Conservation (phyloP, 2,888 invertebrate genomes). For the Willowsia nigromaculata region DNA sequence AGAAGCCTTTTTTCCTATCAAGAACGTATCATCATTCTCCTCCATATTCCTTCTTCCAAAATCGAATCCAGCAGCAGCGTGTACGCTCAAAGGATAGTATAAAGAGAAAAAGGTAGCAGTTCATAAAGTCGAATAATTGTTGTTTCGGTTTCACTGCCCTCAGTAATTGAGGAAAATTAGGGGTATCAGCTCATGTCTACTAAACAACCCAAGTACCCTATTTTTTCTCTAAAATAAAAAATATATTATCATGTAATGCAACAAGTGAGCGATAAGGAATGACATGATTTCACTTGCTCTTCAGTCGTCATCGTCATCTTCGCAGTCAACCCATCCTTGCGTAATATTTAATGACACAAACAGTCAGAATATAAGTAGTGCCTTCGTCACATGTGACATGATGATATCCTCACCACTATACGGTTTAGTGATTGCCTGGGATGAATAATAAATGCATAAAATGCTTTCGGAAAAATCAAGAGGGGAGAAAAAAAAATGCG, state of each 20-base stretch:
- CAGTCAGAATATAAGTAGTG: background rate
- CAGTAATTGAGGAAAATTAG: constrained; percentile 61
- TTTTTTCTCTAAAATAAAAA: background rate
- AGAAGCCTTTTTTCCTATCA: too few relatives aligned
- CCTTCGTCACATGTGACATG: constrained; percentile 1
- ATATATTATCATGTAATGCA: constrained; percentile 12
- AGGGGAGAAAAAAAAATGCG: background rate
- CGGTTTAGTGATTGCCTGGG: too few relatives aligned
- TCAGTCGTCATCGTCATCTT: background rate
- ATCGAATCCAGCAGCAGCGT: background rate
- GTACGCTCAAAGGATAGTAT: background rate
- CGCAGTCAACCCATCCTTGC: background rate
- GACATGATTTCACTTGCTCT: background rate
- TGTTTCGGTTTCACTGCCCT: constrained; percentile 57
- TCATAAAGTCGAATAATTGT: constrained; percentile 57
- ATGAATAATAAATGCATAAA: background rate
- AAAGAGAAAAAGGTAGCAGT: constrained; percentile 47
- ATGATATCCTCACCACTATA: background rate
- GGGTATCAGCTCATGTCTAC: constrained; percentile 24
- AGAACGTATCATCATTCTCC: background rate
- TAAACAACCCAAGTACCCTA: background rate
- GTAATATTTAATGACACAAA: constrained; percentile 15
- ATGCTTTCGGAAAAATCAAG: background rate
- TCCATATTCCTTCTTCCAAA: background rate
- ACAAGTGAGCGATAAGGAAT: constrained; percentile 31